Percentiles rank a stretch among this genome's conserved stretches.
Evolutionary conservation across 2,113 vertebrate species (phyloP).

Genomic region (Hyla sarda): DNA sequence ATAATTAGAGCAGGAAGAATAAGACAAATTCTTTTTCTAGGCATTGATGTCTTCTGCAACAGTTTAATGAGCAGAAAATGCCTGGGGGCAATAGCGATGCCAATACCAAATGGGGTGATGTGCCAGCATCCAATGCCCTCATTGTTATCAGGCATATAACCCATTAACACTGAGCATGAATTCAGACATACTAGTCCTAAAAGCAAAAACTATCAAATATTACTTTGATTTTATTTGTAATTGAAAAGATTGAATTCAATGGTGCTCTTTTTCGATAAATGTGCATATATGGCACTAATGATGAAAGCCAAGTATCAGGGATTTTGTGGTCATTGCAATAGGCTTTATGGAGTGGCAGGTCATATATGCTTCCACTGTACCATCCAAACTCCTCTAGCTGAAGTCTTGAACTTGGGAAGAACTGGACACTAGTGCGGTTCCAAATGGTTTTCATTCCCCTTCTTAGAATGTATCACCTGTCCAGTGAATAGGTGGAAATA

Average conservation of each 20-base stretch:
- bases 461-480: too few relatives aligned
- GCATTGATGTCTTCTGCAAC: not conserved
- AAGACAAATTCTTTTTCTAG: conserved; percentile 9
- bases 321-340: too few relatives aligned
- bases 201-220: not conserved
- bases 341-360: too few relatives aligned
- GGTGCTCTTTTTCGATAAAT: not conserved
- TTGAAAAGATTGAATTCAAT: not conserved
- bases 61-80: conserved; percentile 18
- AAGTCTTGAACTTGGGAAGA: too few relatives aligned
- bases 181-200: not conserved
- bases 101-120: conserved; percentile 15
- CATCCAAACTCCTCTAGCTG: too few relatives aligned
- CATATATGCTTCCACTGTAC: too few relatives aligned
- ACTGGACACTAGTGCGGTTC: too few relatives aligned
- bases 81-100: not conserved
- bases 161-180: not conserved
- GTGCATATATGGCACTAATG: too few relatives aligned
- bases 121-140: not conserved
- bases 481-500: too few relatives aligned
- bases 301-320: too few relatives aligned
- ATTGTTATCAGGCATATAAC: not conserved
- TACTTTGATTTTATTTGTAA: not conserved
- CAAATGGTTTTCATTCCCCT: too few relatives aligned
- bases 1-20: conserved; percentile 7